Conservation (phyloP, 2,797 vertebrate genomes). For the Vireo griseus region DNA sequence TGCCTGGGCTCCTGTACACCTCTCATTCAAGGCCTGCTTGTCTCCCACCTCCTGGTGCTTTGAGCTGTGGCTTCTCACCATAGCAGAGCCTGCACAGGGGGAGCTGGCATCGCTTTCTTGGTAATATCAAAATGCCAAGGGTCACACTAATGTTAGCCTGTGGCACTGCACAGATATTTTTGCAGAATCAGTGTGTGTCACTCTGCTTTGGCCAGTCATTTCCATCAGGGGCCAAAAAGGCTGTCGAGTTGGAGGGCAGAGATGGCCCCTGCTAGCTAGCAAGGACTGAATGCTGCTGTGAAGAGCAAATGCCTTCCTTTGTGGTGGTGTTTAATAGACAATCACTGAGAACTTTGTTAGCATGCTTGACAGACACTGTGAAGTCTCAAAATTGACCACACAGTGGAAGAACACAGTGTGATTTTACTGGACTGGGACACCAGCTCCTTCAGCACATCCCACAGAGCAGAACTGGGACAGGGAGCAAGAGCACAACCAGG, state of each 20-base stretch:
- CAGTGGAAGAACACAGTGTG: accelerated
- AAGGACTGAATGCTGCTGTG: background rate
- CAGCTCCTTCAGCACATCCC: background rate
- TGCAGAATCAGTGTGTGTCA: background rate
- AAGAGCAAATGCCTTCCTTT: background rate
- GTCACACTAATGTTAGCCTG: background rate
- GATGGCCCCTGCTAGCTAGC: background rate
- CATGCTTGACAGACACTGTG: background rate
- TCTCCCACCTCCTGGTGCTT: background rate
- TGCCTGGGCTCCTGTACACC: background rate
- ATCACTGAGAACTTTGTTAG: background rate
- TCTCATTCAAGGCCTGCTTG: background rate
- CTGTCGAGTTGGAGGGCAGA: background rate
- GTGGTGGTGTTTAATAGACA: background rate
- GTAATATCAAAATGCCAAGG: background rate
- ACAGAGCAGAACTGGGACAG: background rate
- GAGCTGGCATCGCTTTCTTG: background rate
- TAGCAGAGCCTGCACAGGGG: background rate
- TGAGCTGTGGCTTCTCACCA: accelerated
- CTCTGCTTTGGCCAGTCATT: background rate
- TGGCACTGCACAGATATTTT: background rate
- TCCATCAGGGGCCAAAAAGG: background rate
- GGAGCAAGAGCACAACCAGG: accelerated
- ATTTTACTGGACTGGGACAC: background rate
- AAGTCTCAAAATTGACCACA: background rate